Evolutionary conservation across 1,140 invertebrate genomes (phyloP).

Genomic region (Drosophila neocordata): DNA sequence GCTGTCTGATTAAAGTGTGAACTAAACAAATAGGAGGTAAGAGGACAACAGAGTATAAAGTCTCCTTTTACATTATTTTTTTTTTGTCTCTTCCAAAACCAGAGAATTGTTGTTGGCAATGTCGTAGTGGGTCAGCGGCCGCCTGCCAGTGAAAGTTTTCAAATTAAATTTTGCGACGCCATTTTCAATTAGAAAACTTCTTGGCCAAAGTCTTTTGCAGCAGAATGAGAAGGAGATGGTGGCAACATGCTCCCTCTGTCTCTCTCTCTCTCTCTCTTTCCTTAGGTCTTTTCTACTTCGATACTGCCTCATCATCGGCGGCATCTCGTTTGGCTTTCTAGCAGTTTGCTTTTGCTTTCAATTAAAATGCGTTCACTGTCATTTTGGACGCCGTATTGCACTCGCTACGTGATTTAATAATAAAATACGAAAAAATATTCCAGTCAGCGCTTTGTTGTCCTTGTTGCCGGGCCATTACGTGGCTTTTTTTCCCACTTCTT

Average conservation of each 20-base stretch:
- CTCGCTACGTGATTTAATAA: conserved; percentile 80
- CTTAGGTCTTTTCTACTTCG: conserved; percentile 18
- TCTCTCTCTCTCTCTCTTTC: background rate
- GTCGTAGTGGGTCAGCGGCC: conserved; percentile 53
- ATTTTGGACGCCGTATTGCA: conserved; percentile 81
- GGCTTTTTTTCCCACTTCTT: conserved; percentile 39
- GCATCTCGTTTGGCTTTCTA: conserved; percentile 19
- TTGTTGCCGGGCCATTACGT: conserved; percentile 70
- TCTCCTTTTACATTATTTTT: background rate
- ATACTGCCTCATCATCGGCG: conserved; percentile 47
- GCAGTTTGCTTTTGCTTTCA: conserved; percentile 52
- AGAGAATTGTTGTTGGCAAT: conserved; percentile 45
- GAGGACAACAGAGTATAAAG: background rate
- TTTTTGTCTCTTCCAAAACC: conserved; percentile 48
- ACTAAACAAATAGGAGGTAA: background rate
- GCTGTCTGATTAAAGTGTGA: conserved; percentile 8
- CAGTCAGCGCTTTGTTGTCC: conserved; percentile 72
- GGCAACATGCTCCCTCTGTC: too few species aligned
- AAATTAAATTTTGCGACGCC: conserved; percentile 80
- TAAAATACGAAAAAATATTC: conserved; percentile 73
- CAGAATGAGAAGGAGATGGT: conserved; percentile 1
- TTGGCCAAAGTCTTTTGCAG: conserved; percentile 63
- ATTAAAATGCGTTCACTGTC: conserved; percentile 81
- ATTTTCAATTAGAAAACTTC: conserved; percentile 81
- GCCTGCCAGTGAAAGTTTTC: conserved; percentile 76